Conservation (phyloP, 2,888 invertebrate genomes). For the Noctua janthe region DNA sequence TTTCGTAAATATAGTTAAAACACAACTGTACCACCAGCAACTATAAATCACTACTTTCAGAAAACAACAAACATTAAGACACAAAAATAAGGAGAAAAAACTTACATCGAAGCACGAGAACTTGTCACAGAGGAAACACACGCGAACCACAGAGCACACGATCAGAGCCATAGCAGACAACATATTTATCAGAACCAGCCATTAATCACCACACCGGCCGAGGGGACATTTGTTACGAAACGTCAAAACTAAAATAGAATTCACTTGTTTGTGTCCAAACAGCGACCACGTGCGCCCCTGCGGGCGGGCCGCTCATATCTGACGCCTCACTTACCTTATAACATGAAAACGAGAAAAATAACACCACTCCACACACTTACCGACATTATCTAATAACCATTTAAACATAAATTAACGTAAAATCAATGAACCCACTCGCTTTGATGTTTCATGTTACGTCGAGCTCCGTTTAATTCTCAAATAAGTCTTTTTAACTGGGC, state of each 20-base stretch:
- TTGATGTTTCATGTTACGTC: constrained; percentile 75
- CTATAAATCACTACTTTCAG: constrained; percentile 29
- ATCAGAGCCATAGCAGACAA: constrained; percentile 59
- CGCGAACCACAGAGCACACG: constrained; percentile 53
- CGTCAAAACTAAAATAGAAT: constrained; percentile 75
- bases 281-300: constrained; percentile 75
- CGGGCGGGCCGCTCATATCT: constrained; percentile 80
- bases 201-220: constrained; percentile 74
- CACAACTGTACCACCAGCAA: neutral
- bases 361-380: constrained; percentile 51
- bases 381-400: constrained; percentile 49
- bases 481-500: constrained; percentile 80
- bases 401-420: constrained; percentile 66
- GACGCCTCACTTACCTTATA: constrained; percentile 70
- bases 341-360: constrained; percentile 61
- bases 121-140: constrained; percentile 50
- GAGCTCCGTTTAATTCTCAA: constrained; percentile 74
- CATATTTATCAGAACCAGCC: constrained; percentile 67
- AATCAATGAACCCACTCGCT: constrained; percentile 73
- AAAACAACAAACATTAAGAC: constrained; percentile 44
- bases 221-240: constrained; percentile 75
- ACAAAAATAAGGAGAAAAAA: constrained; percentile 45
- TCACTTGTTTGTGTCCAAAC: constrained; percentile 75
- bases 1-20: neutral
- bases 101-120: constrained; percentile 57